These are phyloP conservation scores for Salvelinus fontinalis DNA, from an alignment of 2,113 vertebrate genomes.

Conservation along the genomic window DNA sequence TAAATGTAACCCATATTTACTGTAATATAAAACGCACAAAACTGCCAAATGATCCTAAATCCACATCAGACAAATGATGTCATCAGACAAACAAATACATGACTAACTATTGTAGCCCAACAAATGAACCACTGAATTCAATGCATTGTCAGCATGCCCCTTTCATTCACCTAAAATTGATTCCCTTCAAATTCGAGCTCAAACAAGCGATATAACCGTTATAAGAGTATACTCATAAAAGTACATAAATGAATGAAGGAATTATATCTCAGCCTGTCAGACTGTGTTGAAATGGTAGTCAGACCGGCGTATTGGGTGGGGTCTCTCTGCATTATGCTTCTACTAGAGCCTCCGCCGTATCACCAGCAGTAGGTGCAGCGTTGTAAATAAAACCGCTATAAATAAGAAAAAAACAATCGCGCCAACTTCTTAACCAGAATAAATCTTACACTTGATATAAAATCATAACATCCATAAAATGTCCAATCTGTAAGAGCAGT, in stretches of 20 bases:
- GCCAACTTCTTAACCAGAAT: not conserved
- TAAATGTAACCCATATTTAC: too few species aligned
- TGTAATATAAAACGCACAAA: too few species aligned
- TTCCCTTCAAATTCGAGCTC: not conserved
- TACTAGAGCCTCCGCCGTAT: constrained; percentile 47
- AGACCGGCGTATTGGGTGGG: constrained; percentile 77
- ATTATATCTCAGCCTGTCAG: not conserved
- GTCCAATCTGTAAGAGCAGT: not conserved
- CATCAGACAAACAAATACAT: too few species aligned
- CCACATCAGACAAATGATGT: too few species aligned
- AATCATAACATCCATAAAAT: too few species aligned
- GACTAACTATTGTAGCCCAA: too few species aligned
- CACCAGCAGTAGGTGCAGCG: constrained; percentile 58
- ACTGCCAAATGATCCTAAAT: too few species aligned
- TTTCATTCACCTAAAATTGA: not conserved
- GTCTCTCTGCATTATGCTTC: constrained; percentile 83
- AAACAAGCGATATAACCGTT: constrained; percentile 1
- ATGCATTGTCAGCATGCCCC: not conserved
- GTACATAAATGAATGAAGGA: not conserved
- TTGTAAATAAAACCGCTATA: constrained; percentile 41
- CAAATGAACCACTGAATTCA: not conserved
- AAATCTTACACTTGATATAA: not conserved
- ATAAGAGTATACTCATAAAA: not conserved
- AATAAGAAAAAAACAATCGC: not conserved
- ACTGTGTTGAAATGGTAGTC: constrained; percentile 40